Evolutionary conservation across 1,140 invertebrate genomes (phyloP), one percentile per base, ranked within the genome.

Genomic region (Riptortus pedestris): DNA sequence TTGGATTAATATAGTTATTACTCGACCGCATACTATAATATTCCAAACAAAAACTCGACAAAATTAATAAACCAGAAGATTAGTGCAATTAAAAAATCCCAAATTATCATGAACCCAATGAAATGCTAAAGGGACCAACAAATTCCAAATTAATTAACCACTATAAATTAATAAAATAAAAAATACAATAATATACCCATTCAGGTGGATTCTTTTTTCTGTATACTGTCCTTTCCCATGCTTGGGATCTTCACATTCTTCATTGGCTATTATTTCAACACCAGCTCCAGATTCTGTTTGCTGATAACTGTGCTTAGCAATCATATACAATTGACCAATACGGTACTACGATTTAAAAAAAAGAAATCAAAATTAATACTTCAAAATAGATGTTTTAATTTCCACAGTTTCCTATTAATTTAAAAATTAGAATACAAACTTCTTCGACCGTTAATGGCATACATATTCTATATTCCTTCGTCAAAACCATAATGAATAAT

Each of bases 311-410:
- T 96, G 92, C 65, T 91, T 83, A 4, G 91, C 90, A 71, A 95
- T 94, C 92, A 95, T 96, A 75, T 93, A 95, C 59, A 96, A 78
- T 71, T 96, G 92, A 0, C 91, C 92, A 72, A 94, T 86, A 60
- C 83, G 84, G 75, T 96, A 96, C 91, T 95, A 61, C 79, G 77
- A 57, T 29, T 63, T 65, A 66, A 69, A 43, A 64, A 31, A 63
- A n/a, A 11, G 22, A 11, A n/a, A 51, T 62, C 7, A 62, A 55
- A 51, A 0, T 63, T 63, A 62, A 27, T 33, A 58, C 22, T 14
- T 18, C n/a, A 51, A 59, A 20, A 43, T 11, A 3, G 18, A n/a
- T 18, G 7, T 52, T 52, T 52, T 20, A 58, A 62, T 28, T 52
- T 47, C 48, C n/a, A 48, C 24, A 55, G 26, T 26, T 55, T 18